Conservation (phyloP, 2,113 vertebrate species). For the Ceyx margarethae region DNA sequence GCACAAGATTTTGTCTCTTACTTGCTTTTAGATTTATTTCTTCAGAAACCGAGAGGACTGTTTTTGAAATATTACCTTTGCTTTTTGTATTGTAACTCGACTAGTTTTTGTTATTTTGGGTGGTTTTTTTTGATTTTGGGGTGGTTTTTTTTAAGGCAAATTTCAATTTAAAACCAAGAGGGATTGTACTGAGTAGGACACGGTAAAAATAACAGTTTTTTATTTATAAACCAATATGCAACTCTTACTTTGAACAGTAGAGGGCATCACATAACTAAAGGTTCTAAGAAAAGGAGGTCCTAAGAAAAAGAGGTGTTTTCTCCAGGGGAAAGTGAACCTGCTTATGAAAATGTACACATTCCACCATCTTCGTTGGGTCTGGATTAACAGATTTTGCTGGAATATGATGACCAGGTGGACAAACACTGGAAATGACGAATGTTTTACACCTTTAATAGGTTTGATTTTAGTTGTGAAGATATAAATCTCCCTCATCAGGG, state of each 20-base stretch:
- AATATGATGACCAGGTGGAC: background rate
- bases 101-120: background rate
- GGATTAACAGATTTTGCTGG: background rate
- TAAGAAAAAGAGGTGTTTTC: background rate
- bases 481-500: background rate
- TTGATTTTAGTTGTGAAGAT: background rate
- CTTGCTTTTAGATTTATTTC: background rate
- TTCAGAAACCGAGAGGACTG: background rate
- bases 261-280: background rate
- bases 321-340: background rate
- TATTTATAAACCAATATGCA: background rate
- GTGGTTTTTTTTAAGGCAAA: background rate
- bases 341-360: background rate
- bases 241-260: background rate
- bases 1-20: fast-evolving
- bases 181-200: background rate
- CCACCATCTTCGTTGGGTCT: background rate
- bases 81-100: background rate
- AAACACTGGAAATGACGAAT: fast-evolving
- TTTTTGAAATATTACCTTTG: background rate
- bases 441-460: background rate
- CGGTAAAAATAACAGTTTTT: background rate
- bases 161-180: background rate
- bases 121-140: background rate
- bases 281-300: background rate